phyloP scores from a whole-genome alignment of 2,888 invertebrate species.

The Physocephala rufipes region DNA sequence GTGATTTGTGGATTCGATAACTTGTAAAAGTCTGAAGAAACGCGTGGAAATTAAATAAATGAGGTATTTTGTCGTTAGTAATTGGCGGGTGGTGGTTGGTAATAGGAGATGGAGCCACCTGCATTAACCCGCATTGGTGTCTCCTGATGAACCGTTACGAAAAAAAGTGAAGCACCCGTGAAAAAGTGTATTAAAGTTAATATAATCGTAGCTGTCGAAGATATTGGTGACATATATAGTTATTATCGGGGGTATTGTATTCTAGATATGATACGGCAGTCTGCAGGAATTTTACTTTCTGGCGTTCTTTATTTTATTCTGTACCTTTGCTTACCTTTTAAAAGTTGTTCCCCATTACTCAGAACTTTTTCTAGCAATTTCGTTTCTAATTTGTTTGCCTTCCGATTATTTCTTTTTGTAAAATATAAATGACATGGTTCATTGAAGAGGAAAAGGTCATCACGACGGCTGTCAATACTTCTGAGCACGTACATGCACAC shows the following conservation, averaged over 20 bases:
- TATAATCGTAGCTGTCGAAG: neutral
- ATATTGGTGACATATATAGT: conserved; percentile 10
- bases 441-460: conserved; percentile 29
- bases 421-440: conserved; percentile 32
- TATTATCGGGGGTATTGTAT: too few relatives aligned
- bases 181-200: too few relatives aligned
- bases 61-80: too few relatives aligned
- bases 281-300: conserved; percentile 6
- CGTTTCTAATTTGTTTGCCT: conserved; percentile 2
- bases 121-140: too few relatives aligned
- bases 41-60: too few relatives aligned
- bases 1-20: too few relatives aligned
- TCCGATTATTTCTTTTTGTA: conserved; percentile 3
- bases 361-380: neutral
- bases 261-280: too few relatives aligned
- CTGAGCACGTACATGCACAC: too few relatives aligned
- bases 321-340: neutral
- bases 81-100: too few relatives aligned
- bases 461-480: neutral
- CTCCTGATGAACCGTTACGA: neutral
- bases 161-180: neutral
- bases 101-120: too few relatives aligned
- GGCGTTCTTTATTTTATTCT: neutral
- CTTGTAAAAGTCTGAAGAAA: too few relatives aligned
- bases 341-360: neutral